Percentiles rank a stretch among this genome's conserved stretches.
Conservation (phyloP, 35 echinoderm and acorn worm genomes). For the Lytechinus variegatus region DNA sequence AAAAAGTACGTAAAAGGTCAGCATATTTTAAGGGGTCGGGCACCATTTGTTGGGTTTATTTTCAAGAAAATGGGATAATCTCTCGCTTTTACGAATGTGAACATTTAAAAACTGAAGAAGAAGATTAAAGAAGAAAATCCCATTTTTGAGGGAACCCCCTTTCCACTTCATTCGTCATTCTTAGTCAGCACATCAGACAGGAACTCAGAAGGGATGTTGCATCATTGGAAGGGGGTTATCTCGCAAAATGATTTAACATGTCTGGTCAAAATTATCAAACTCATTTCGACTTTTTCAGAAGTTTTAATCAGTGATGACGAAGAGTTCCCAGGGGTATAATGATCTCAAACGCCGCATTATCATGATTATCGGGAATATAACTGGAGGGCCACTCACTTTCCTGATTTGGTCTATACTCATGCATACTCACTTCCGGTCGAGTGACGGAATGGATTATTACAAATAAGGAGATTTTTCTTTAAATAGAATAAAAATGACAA, state of each 20-base stretch:
- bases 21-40: no score
- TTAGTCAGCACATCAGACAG: neutral
- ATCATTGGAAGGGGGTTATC: neutral
- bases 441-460: neutral
- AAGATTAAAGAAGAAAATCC: neutral
- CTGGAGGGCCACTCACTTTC: neutral
- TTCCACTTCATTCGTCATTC: neutral
- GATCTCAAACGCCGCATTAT: neutral
- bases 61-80: no score
- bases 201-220: neutral
- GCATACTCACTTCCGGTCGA: neutral
- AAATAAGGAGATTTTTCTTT: neutral
- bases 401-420: neutral
- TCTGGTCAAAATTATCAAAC: slow-evolving; percentile 19
- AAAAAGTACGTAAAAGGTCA: no score
- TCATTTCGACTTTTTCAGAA: neutral
- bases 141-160: neutral
- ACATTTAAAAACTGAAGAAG: neutral
- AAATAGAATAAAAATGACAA: neutral
- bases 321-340: neutral
- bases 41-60: no score
- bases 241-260: neutral
- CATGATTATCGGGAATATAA: neutral
- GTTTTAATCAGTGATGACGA: neutral
- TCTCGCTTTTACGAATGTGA: no score